phyloP scores from a whole-genome alignment of 1,140 invertebrate genomes.

The Trissolcus basalis region DNA sequence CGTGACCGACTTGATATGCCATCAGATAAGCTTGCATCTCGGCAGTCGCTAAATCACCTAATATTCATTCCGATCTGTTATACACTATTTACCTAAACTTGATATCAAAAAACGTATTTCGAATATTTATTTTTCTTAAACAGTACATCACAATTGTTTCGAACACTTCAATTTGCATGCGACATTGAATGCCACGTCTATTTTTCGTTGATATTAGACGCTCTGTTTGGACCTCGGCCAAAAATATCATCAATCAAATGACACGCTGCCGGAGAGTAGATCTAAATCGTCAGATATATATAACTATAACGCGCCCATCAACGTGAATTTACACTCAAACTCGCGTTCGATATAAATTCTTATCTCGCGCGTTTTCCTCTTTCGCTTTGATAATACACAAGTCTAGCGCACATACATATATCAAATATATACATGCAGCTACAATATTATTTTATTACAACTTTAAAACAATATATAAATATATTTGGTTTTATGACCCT shows the following conservation, averaged over 20 bases:
- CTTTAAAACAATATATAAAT: too few species aligned
- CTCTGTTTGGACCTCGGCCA: slow-evolving; percentile 33
- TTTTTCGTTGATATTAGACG: slow-evolving; percentile 21
- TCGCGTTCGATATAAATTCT: slow-evolving; percentile 44
- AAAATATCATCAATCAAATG: slow-evolving; percentile 42
- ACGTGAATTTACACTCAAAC: slow-evolving; percentile 34
- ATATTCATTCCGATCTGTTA: too few species aligned
- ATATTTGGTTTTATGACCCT: too few species aligned
- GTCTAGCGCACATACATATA: too few species aligned
- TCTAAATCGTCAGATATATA: slow-evolving; percentile 22
- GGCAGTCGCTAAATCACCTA: too few species aligned
- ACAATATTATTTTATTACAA: too few species aligned
- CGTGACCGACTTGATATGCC: slow-evolving; percentile 27
- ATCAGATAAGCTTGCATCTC: slow-evolving; percentile 50
- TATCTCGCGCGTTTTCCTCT: slow-evolving; percentile 24
- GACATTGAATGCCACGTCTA: not conserved
- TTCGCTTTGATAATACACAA: slow-evolving; percentile 1
- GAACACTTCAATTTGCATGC: too few species aligned
- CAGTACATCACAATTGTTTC: not conserved
- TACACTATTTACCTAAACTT: too few species aligned
- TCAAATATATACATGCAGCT: too few species aligned
- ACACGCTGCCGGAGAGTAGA: slow-evolving; percentile 4
- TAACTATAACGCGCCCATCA: slow-evolving; percentile 9
- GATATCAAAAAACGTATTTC: too few species aligned
- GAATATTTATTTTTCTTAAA: too few species aligned